These are phyloP conservation scores for Cherax destructor DNA, from an alignment of 1,140 invertebrate genomes.

Conservation along the genomic window DNA sequence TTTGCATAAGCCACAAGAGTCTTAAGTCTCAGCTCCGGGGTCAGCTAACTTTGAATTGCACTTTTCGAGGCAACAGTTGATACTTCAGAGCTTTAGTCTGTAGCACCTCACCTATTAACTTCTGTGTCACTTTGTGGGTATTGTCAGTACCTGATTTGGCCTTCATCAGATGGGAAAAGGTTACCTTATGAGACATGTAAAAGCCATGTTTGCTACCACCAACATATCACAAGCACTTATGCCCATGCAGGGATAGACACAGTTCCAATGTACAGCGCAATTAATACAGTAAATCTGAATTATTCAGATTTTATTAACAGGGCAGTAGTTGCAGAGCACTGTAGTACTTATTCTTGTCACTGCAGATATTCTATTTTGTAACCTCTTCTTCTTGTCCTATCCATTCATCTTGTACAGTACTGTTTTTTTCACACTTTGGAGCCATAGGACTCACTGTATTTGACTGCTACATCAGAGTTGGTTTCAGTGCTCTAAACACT, in stretches of 20 bases:
- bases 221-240: conserved; percentile 68
- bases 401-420: conserved; percentile 10
- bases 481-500: conserved; percentile 55
- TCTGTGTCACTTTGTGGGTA: conserved; percentile 61
- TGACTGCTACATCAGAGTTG: conserved; percentile 54
- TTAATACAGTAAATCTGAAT: conserved; percentile 52
- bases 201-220: conserved; percentile 64
- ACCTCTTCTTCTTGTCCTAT: conserved; percentile 53
- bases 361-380: conserved; percentile 14
- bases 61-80: conserved; percentile 68
- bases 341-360: conserved; percentile 52
- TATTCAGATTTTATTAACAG: conserved; percentile 45
- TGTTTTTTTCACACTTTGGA: conserved; percentile 62
- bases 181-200: conserved; percentile 60
- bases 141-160: conserved; percentile 53
- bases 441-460: conserved; percentile 63
- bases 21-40: conserved; percentile 67
- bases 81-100: conserved; percentile 65
- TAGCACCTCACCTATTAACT: conserved; percentile 66
- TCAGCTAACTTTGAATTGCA: conserved; percentile 69
- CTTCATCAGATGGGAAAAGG: conserved; percentile 50
- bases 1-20: conserved; percentile 66
- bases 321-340: conserved; percentile 40
- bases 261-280: conserved; percentile 52
- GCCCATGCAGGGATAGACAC: conserved; percentile 45